Base-by-base conservation (phyloP, 2,888 invertebrate genomes). In the Clepsis dumicolana region DNA sequence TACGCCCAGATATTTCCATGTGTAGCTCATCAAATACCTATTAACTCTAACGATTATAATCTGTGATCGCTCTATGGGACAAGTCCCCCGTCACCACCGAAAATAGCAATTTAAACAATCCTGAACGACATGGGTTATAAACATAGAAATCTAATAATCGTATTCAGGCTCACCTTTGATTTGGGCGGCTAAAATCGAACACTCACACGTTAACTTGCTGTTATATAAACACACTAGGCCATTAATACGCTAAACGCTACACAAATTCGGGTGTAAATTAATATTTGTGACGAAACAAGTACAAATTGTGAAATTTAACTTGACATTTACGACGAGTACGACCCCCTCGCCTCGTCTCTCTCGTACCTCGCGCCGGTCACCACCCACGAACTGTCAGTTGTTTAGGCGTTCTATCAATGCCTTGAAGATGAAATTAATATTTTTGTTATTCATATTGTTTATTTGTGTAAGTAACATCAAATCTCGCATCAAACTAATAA, bases 41-140 rank as follows among this genome's bases (percentile, higher is more conserved):
- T 59, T 32, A 64, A 64, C 52, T 59, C 24, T 4, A 14, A 10
- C 59, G 44, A 59, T 57, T 57, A 52, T 59, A 59, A 59, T 64
- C 44, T 29, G 32, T 32, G 16, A 52, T 68, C 59, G 44, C 59
- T 24, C 21, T 29, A 64, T 14, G 57, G 48, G 59, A 59, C 59
- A 68, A 5, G 32, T 73, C 70, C 68, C 64, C 71, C 73, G 89
- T 90, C 90, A 91, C 82, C 83, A 87, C 86, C 83, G 80, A 90
- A 91, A 91, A 91, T 91, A 91, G 88, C 79, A 75, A 82, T 77
- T 84, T 83, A 84, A 84, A 79, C 79, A 84, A 84, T 78, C 78
- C 80, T 77, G 77, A 78, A 82, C 82, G 69, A 64, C 56, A 66
- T 61, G 76, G 71, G 72, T 76, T 79, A 76, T 80, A 80, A 75